phyloP scores from a whole-genome alignment of 2,797 vertebrate genomes.

The Squalus acanthias region DNA sequence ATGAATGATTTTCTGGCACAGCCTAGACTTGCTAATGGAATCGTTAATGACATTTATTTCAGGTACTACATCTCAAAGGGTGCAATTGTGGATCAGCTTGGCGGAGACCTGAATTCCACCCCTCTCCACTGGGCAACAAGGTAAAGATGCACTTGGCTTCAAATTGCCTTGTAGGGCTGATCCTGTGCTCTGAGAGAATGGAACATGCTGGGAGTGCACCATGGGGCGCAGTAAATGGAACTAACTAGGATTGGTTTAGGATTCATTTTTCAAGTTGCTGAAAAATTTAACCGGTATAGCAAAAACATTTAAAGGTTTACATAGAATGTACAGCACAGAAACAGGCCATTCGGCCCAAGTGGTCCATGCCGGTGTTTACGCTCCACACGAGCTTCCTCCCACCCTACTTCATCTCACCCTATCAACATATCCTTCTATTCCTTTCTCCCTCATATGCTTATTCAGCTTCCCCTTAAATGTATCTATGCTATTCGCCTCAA shows the following conservation, averaged over 20 bases:
- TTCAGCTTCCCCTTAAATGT: background rate
- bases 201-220: background rate
- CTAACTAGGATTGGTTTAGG: background rate
- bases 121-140: slow-evolving; percentile 98
- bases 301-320: background rate
- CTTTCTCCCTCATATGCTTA: background rate
- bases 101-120: slow-evolving; percentile 96
- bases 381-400: background rate
- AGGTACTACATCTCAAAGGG: slow-evolving; percentile 99
- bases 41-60: slow-evolving; percentile 8
- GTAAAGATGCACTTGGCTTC: slow-evolving; percentile 53
- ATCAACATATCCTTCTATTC: background rate
- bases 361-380: background rate
- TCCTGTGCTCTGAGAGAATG: background rate
- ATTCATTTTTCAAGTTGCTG: background rate
- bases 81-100: slow-evolving; percentile 92
- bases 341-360: background rate
- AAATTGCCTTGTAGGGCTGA: background rate
- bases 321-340: background rate
- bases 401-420: background rate
- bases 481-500: background rate
- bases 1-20: background rate
- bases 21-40: background rate
- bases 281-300: background rate
- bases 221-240: background rate